Evolutionary conservation across 2,113 vertebrate species (phyloP), one percentile per base, ranked within the genome.

Genomic region (Otocyon megalotis): DNA sequence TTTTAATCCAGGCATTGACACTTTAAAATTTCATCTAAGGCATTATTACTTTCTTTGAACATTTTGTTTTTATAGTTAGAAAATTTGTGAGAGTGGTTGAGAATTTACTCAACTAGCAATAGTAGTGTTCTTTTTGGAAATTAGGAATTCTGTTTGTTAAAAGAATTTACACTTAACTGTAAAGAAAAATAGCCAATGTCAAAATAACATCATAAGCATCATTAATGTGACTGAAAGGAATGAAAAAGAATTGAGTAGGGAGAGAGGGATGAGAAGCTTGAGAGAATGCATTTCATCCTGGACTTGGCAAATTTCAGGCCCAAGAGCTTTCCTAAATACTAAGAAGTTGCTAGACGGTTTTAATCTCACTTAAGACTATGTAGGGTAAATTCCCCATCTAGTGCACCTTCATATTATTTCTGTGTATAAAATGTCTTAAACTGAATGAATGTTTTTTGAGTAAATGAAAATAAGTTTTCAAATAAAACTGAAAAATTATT

Each of bases 31-130:
- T 81, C 8, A 84, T 88, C 37, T 81, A 53, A 53, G 80, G 19
- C 63, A 58, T 88, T 65, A 69, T 71, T 86, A 48, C 24, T 50
- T 88, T n/a, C 30, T 80, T 85, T 79, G 19, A 74, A 54, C 83
- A 16, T 54, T 95, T 82, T 77, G 13, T 85, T 96, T 94, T 83
- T 83, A 15, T 43, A 60, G 17, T 83, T 91, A 43, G 48, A 80
- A 79, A 79, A 67, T 65, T 79, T 80, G 12, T 85, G 67, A 60
- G 71, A 74, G 4, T 92, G 24, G 19, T 60, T 76, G 13, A 63
- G 89, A 92, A 43, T 69, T 76, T 53, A 14, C 28, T 50, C 8
- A 71, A 50, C 19, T 30, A 15, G 0, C 8, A 53, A 35, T 22
- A 32, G 43, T 22, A 53, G 81, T 81, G 88, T 58, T 85, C 43